Percentiles rank a stretch among this genome's conserved stretches.
These are phyloP conservation scores for Autographa pulchrina DNA, from an alignment of 2,888 invertebrate species.

Conservation along the genomic window DNA sequence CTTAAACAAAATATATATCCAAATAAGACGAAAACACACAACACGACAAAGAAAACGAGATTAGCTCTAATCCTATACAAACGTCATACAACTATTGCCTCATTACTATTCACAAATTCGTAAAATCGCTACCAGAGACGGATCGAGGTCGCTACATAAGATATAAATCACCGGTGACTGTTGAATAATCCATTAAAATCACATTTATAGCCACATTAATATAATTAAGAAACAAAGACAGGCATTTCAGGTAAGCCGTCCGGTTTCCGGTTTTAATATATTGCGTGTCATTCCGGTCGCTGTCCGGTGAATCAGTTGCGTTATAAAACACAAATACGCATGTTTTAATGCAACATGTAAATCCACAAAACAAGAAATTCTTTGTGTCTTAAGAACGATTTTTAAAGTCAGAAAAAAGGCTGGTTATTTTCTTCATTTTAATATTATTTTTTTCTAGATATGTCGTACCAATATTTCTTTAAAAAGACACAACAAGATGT, in stretches of 20 bases:
- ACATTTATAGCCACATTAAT: constrained; percentile 38
- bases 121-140: constrained; percentile 29
- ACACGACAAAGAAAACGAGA: not conserved
- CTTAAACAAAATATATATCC: not conserved
- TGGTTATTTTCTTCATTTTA: no score
- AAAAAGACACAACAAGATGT: constrained; percentile 22
- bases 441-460: not conserved
- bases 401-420: no score
- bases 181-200: constrained; percentile 45
- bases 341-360: constrained; percentile 17
- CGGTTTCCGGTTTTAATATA: constrained; percentile 49
- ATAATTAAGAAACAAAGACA: constrained; percentile 44
- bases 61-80: not conserved
- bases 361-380: constrained; percentile 25
- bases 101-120: constrained; percentile 20
- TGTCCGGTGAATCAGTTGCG: constrained; percentile 39
- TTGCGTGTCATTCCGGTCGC: constrained; percentile 1
- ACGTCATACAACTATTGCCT: not conserved
- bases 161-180: constrained; percentile 36
- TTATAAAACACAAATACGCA: constrained; percentile 39
- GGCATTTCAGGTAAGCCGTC: constrained; percentile 47
- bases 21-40: not conserved
- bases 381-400: not conserved
- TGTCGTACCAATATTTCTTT: constrained; percentile 34
- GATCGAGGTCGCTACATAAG: constrained; percentile 28